Base-by-base conservation (phyloP, 2,797 vertebrate species). In the Bryconaethiops microstoma region DNA sequence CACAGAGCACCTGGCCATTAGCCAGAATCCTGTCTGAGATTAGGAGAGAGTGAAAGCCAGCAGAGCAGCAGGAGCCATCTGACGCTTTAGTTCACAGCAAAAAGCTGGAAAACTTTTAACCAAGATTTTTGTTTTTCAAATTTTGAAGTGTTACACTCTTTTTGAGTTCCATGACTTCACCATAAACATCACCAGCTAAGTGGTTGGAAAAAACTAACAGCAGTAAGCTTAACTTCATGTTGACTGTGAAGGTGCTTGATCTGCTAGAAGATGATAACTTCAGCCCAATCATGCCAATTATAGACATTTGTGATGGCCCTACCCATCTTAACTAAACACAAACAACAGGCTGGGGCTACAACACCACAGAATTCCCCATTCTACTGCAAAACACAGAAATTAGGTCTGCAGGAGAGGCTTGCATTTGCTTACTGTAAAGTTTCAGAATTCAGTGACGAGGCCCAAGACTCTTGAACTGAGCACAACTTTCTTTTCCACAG, bases 401-500 rank as follows among this genome's bases (percentile, higher is more conserved):
- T 42, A 59, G 69, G 23, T 72, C 42, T 54, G 68, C 88, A 85
- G 88, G 87, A 90, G 86, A 69, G 29, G 10, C 17, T 25, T 77
- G 54, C 64, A 63, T 77, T 17, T 67, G 39, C 29, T 45, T 65
- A 52, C 25, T 74, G 42, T 75, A 63, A 62, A 71, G 45, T 1
- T 60, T 50, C 13, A 35, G 35, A 55, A 39, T 39, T 48, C 62
- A 68, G 50, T 50, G 52, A 62, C 72, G 9, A 25, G 70, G 39
- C 23, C 40, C 21, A 5, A 40, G n/a, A 8, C 23, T 52, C 48
- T 59, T 54, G 77, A 77, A 79, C 82, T 90, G 79, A 92, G 87
- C 78, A 7, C 17, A 74, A 35, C 76, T 63, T 89, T 84, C 87
- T 65, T 87, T 74, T 84, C 63, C 87, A 7, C 84, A 99, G 98